phyloP scores from a whole-genome alignment of 2,797 vertebrate species.

The Gallirallus australis region DNA sequence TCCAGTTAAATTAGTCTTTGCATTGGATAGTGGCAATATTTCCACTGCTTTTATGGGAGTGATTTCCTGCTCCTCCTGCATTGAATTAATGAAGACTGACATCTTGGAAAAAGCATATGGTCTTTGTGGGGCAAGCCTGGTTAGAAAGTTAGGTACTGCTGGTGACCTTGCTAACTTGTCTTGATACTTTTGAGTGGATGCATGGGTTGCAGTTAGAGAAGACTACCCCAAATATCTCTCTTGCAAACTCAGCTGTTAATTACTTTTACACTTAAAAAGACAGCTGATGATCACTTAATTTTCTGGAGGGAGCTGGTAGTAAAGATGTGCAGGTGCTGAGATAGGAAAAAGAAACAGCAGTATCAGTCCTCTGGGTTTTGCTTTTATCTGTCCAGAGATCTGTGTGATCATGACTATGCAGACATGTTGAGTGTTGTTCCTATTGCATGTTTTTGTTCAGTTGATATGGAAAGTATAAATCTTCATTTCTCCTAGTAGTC shows the following conservation, averaged over 20 bases:
- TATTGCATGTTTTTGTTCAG: neutral
- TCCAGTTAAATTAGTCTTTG: neutral
- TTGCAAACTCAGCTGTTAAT: neutral
- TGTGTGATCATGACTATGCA: neutral
- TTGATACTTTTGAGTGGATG: neutral
- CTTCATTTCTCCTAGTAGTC: neutral
- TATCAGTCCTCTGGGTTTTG: neutral
- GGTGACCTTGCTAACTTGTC: neutral
- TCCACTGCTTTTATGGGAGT: neutral
- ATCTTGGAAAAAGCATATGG: neutral
- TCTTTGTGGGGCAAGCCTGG: too few species aligned
- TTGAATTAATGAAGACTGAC: neutral
- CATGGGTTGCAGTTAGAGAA: neutral
- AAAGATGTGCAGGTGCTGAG: neutral
- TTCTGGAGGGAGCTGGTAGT: neutral
- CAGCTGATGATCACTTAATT: neutral
- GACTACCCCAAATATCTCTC: neutral
- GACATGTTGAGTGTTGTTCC: neutral
- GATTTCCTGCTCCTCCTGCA: neutral
- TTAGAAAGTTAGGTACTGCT: neutral
- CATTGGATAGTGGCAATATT: neutral
- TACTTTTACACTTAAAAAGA: neutral
- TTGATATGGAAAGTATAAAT: neutral
- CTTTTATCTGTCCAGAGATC: neutral
- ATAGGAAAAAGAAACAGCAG: neutral